A percentile compares a stretch with the other conserved stretches of the same genome.
Evolutionary conservation across 1,140 invertebrate genomes (phyloP).

Genomic region (Bombus confusus): DNA sequence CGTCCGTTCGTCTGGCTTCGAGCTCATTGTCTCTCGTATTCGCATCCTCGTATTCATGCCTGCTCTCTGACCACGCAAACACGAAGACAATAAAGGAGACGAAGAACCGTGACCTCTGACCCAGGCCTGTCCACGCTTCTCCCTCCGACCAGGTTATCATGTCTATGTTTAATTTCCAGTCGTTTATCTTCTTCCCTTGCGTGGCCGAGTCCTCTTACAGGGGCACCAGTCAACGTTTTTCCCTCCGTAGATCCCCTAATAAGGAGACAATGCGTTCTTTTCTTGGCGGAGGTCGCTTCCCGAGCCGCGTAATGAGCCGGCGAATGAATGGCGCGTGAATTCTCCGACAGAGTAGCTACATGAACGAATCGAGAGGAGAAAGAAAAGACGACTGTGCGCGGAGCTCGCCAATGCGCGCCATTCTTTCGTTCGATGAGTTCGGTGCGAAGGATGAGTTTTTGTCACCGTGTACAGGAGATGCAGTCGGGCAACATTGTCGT

Average conservation of each 20-base stretch:
- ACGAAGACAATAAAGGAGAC: constrained; percentile 29
- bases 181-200: constrained; percentile 32
- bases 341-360: not conserved
- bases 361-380: constrained; percentile 16
- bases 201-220: not conserved
- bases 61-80: not conserved
- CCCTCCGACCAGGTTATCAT: constrained; percentile 7
- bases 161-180: constrained; percentile 41
- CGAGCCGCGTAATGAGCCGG: constrained; percentile 28
- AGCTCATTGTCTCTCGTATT: constrained; percentile 13
- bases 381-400: not conserved
- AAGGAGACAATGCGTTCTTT: constrained; percentile 35
- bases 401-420: not conserved
- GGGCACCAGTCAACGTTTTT: constrained; percentile 6
- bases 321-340: constrained; percentile 35
- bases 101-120: constrained; percentile 44
- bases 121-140: constrained; percentile 2
- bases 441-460: not conserved
- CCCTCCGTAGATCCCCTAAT: constrained; percentile 9
- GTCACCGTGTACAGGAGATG: not conserved
- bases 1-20: constrained; percentile 9
- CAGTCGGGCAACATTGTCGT: not conserved
- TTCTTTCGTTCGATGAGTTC: constrained; percentile 10
- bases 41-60: constrained; percentile 19
- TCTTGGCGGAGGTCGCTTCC: not conserved